Percentiles rank a stretch among this genome's conserved stretches.
Evolutionary conservation across 2,888 invertebrate species (phyloP).

Genomic region (Lycocerus yunnanus): DNA sequence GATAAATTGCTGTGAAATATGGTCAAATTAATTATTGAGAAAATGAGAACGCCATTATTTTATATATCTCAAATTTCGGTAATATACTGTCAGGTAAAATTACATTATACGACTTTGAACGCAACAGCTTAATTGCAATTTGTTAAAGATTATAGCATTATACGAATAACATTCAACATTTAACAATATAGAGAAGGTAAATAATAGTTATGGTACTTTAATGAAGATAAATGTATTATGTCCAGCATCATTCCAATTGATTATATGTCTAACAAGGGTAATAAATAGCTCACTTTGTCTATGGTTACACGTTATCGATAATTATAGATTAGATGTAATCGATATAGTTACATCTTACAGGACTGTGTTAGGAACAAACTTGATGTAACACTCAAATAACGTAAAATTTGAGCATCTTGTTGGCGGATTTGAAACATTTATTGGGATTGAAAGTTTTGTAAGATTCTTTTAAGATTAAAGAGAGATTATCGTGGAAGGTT

Average conservation of each 20-base stretch:
- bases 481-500: neutral
- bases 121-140: neutral
- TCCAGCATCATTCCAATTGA: neutral
- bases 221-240: neutral
- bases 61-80: neutral
- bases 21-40: neutral
- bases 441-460: neutral
- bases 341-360: neutral
- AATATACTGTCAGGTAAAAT: neutral
- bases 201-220: neutral
- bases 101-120: neutral
- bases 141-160: neutral
- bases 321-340: neutral
- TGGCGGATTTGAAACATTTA: neutral
- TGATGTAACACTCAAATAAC: neutral
- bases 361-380: neutral
- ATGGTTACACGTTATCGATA: neutral
- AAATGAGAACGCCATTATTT: neutral
- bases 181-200: neutral
- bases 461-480: neutral
- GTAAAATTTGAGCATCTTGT: neutral
- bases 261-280: neutral
- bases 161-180: neutral
- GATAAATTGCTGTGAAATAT: neutral
- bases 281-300: neutral